Base-by-base conservation (phyloP, 2,888 invertebrate genomes). In the Sicus ferrugineus region DNA sequence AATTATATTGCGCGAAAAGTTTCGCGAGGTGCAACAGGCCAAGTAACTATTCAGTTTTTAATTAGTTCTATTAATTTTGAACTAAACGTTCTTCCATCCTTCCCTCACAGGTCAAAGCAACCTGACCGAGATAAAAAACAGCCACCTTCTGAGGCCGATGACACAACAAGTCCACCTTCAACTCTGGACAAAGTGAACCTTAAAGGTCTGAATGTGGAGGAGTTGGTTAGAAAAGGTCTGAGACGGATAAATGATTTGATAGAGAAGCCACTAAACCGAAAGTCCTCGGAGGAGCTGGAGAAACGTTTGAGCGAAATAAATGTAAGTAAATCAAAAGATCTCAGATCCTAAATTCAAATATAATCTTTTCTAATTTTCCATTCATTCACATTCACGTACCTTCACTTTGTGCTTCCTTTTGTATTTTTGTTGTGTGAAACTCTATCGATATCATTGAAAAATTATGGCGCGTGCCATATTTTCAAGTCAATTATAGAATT, bases 21-120 rank as follows among this genome's bases (percentile, higher is more conserved):
- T 86, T 67, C 83, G 83, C 28, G 83, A 85, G 72, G 83, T 85
- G 11, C 84, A 85, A 65, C 81, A 84, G 72, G 80, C 86, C 46
- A 85, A 79, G 84, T 85, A 75, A 77, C n/a, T n/a, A 4, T 31
- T 4, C 9, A 54, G 28, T 54, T 14, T 3, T 28, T 9, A 23
- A 5, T 54, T 23, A 16, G 2, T 11, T 42, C 42, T 28, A 9
- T 23, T 52, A 23, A 3, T 11, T 42, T 50, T 28, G 7, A 9
- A 1, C 23, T n/a, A n/a, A n/a, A n/a, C n/a, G n/a, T n/a, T n/a
- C 9, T 4, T 58, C 28, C 46, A 31, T 66, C 26, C 0, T 23
- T 52, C 50, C 19, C 31, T 64, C 50, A 23, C n/a, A 81, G 81
- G 72, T 79, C 80, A 80, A 79, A 67, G 61, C 73, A 3, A 62